Evolutionary conservation across 37 sponge, comb jelly and placozoan species (phyloP).

Genomic region (Cliona cf. orientalis): DNA sequence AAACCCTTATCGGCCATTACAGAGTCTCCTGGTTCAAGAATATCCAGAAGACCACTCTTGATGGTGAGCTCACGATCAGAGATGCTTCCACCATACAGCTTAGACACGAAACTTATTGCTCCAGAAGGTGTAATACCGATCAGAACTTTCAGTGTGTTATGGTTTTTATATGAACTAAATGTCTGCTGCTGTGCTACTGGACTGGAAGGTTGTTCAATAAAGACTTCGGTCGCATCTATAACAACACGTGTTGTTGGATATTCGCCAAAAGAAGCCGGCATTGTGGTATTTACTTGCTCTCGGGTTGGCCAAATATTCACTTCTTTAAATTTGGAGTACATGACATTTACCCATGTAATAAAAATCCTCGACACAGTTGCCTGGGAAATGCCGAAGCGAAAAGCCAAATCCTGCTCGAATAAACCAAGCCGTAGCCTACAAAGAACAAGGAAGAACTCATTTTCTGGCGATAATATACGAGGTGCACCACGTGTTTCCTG

Average conservation of each 20-base stretch:
- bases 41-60: conserved; percentile 43
- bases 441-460: conserved; percentile 47
- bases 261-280: conserved; percentile 30
- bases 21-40: conserved; percentile 51
- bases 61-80: conserved; percentile 50
- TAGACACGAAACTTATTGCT: conserved; percentile 55
- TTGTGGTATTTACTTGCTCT: conserved; percentile 8
- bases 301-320: conserved; percentile 32
- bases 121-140: conserved; percentile 63
- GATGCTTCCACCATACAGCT: conserved; percentile 45
- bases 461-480: conserved; percentile 25
- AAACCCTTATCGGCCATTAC: conserved; percentile 81
- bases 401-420: conserved; percentile 17
- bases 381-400: conserved; percentile 32
- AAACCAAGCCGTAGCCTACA: conserved; percentile 21
- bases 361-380: conserved; percentile 36
- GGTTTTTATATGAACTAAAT: conserved; percentile 54
- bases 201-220: conserved; percentile 32
- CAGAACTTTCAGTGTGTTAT: conserved; percentile 57
- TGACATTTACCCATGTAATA: conserved; percentile 43
- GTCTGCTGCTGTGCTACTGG: conserved; percentile 38
- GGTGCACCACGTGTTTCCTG: background rate
- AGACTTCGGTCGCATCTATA: conserved; percentile 61
- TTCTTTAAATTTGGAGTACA: conserved; percentile 13
- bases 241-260: conserved; percentile 36